Evolutionary conservation across 2,113 vertebrate genomes (phyloP), one percentile per base, ranked within the genome.

Genomic region (Bombycilla garrulus): DNA sequence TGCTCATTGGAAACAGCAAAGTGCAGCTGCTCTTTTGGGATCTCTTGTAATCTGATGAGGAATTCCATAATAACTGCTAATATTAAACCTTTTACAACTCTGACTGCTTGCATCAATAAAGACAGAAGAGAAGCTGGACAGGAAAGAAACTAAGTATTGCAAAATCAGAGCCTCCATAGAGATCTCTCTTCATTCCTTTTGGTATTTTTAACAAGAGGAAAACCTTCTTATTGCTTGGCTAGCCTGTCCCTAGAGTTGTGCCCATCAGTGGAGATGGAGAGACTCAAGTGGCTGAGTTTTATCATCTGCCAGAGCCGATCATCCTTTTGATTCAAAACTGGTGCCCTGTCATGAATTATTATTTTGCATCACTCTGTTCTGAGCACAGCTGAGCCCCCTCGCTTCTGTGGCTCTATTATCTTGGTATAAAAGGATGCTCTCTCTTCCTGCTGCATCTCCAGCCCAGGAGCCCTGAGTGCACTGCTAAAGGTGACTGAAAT

Each of bases 51-150:
- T 86, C 54, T 67, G 81, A 80, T 92, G 89, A 94, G 48, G 65
- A 88, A 91, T 96, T 91, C 85, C 31, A 28, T 64, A 88, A 88
- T 67, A 88, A 79, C 71, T 88, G 78, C 71, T 70, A 88, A 87
- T 86, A 86, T 78, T 72, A 95, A 94, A 90, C 23, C 48, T 82
- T 95, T 86, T 62, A 51, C 62, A 93, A 69, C 69, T 88, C 81
- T 76, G 36, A 65, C 60, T 90, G 24, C 38, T 88, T 53, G 14
- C 62, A 70, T 64, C 51, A 71, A 48, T 62, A 74, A 88, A 74
- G 73, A 83, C 50, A 82, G 64, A 64, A 88, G 61, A 67, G 86
- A 81, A 90, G 31, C 51, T 90, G 82, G 90, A 50, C 25, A 72
- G 66, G 67, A 92, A 80, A 86, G 66, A 28, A 76, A 44, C 15